These are phyloP conservation scores for Pagrus major DNA, from an alignment of 2,113 vertebrate genomes.

Conservation along the genomic window DNA sequence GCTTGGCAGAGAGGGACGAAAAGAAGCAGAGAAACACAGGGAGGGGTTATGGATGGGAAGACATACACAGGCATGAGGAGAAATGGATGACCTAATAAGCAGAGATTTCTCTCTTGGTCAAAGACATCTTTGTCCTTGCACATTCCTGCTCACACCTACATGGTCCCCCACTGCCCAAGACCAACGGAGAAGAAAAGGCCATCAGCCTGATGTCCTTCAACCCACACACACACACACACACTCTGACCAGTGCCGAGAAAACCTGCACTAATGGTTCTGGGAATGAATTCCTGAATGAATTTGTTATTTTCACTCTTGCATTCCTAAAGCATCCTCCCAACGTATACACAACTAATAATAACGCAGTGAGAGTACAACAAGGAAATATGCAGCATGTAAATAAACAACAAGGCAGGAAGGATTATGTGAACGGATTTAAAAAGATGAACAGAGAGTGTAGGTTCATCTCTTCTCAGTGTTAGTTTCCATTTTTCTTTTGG, in stretches of 20 bases:
- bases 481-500: neutral
- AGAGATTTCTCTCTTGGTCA: conserved; percentile 56
- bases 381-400: neutral
- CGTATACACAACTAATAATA: neutral
- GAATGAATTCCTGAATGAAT: neutral
- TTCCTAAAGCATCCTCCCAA: conserved; percentile 2
- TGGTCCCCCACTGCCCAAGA: conserved; percentile 10
- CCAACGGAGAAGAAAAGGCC: conserved; percentile 62
- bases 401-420: neutral
- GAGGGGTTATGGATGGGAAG: neutral
- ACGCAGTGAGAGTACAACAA: neutral
- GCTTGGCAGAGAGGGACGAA: conserved; percentile 19
- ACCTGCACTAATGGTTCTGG: neutral
- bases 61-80: conserved; percentile 12
- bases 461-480: neutral
- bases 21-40: conserved; percentile 18
- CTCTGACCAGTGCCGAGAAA: conserved; percentile 27
- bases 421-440: neutral
- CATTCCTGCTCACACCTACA: conserved; percentile 76
- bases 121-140: conserved; percentile 66
- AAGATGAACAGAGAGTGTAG: neutral
- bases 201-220: conserved; percentile 65
- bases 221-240: conserved; percentile 48
- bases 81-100: conserved; percentile 57
- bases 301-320: no score